Evolutionary conservation across 2,888 invertebrate genomes (phyloP).

Genomic region (Pogonocherus hispidulus): DNA sequence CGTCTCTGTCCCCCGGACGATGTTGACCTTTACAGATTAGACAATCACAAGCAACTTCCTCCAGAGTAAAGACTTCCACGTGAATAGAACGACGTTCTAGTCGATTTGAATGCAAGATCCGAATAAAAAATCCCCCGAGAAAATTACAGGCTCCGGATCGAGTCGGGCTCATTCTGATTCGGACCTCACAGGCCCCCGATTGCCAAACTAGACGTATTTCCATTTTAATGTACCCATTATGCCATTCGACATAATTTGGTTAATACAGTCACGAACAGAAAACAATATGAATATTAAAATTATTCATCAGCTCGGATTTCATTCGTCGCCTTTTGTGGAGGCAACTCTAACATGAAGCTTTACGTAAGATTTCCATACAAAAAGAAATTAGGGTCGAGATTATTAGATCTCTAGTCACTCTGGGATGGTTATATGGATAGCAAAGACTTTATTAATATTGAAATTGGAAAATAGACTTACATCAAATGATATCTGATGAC

Average conservation of each 20-base stretch:
- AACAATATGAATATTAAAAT: conserved; percentile 47
- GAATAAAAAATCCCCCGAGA: conserved; percentile 21
- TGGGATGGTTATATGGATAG: too few species aligned
- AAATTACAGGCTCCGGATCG: conserved; percentile 23
- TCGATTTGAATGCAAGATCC: conserved; percentile 7
- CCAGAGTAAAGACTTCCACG: conserved; percentile 20
- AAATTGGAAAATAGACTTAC: too few species aligned
- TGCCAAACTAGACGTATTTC: conserved; percentile 51
- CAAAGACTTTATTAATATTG: too few species aligned
- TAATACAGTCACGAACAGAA: conserved; percentile 49
- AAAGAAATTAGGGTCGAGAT: conserved; percentile 21
- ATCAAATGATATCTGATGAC: too few species aligned
- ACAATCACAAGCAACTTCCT: conserved; percentile 24
- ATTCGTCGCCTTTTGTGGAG: conserved; percentile 26
- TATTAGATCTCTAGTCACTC: too few species aligned
- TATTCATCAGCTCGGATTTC: conserved; percentile 30
- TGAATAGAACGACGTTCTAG: conserved; percentile 25
- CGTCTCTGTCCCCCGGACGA: conserved; percentile 1
- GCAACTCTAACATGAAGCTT: conserved; percentile 17
- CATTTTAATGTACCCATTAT: conserved; percentile 53
- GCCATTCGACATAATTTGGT: conserved; percentile 46
- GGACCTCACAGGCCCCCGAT: conserved; percentile 41
- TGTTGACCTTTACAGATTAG: conserved; percentile 13
- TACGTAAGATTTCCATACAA: conserved; percentile 17
- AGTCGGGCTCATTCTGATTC: conserved; percentile 21